Evolutionary conservation across 2,888 invertebrate genomes (phyloP).

Genomic region (Dicyrtoma fusca): DNA sequence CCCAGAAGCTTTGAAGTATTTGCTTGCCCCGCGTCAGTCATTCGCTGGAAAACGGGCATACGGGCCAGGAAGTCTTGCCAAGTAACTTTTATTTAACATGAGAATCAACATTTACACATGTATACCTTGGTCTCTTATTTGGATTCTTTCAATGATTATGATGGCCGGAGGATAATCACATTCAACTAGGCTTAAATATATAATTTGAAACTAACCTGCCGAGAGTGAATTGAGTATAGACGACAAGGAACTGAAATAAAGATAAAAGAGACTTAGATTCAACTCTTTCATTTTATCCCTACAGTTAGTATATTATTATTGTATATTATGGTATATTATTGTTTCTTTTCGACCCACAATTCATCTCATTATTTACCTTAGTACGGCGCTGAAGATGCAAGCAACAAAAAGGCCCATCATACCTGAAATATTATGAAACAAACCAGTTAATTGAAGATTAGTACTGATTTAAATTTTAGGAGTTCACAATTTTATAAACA

Average conservation of each 20-base stretch:
- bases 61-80: slow-evolving; percentile 51
- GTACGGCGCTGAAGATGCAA: slow-evolving; percentile 50
- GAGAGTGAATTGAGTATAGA: slow-evolving; percentile 16
- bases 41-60: slow-evolving; percentile 69
- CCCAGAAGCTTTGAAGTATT: slow-evolving; percentile 70
- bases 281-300: too few species aligned
- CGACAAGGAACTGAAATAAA: slow-evolving; percentile 12
- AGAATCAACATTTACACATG: too few species aligned
- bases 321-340: too few species aligned
- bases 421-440: neutral
- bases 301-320: too few species aligned
- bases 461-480: neutral
- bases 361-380: slow-evolving; percentile 49
- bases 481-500: neutral
- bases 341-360: too few species aligned
- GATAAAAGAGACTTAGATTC: too few species aligned
- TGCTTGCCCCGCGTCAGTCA: slow-evolving; percentile 62
- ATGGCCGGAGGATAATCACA: neutral
- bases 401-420: slow-evolving; percentile 41
- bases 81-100: too few species aligned
- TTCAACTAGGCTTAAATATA: neutral
- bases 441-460: neutral
- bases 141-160: neutral
- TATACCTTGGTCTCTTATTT: slow-evolving; percentile 41
- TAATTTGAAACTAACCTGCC: slow-evolving; percentile 1